phyloP scores from a whole-genome alignment of 2,113 vertebrate genomes.

The Oophaga pumilio region DNA sequence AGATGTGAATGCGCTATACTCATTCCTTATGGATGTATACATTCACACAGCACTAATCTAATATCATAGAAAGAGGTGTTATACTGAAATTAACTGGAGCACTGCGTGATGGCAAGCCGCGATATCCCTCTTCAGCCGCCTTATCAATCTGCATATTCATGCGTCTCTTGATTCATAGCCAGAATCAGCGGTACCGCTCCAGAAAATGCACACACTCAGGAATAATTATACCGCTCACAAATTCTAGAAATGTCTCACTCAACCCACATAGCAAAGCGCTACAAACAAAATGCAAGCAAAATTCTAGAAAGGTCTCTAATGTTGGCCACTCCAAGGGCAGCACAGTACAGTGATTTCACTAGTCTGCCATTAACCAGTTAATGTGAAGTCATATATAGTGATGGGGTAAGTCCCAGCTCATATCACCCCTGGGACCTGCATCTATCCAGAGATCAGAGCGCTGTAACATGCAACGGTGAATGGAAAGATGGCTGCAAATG shows the following conservation, averaged over 20 bases:
- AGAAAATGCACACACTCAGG: conserved; percentile 32
- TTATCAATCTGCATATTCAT: conserved; percentile 29
- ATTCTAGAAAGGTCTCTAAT: background rate
- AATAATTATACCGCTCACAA: background rate
- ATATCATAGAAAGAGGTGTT: background rate
- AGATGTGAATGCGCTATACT: background rate
- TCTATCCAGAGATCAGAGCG: too few relatives aligned
- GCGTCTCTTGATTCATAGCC: conserved; percentile 26
- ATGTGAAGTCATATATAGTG: too few relatives aligned
- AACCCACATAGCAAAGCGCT: background rate
- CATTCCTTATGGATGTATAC: background rate
- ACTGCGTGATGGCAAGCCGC: conserved; percentile 7
- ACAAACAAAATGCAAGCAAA: background rate
- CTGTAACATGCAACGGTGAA: too few relatives aligned
- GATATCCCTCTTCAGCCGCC: conserved; percentile 18
- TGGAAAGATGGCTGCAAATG: too few relatives aligned
- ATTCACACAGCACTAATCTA: background rate
- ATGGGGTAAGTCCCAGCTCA: too few relatives aligned
- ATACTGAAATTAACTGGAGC: conserved; percentile 9
- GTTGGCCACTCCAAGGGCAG: too few relatives aligned
- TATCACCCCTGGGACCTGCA: too few relatives aligned
- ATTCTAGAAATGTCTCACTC: background rate
- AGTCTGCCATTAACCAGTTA: too few relatives aligned
- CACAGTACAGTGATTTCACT: too few relatives aligned
- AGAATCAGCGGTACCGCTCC: conserved; percentile 4